Base-by-base conservation (phyloP, 2,888 invertebrate genomes). In the Cheilosia impressa region DNA sequence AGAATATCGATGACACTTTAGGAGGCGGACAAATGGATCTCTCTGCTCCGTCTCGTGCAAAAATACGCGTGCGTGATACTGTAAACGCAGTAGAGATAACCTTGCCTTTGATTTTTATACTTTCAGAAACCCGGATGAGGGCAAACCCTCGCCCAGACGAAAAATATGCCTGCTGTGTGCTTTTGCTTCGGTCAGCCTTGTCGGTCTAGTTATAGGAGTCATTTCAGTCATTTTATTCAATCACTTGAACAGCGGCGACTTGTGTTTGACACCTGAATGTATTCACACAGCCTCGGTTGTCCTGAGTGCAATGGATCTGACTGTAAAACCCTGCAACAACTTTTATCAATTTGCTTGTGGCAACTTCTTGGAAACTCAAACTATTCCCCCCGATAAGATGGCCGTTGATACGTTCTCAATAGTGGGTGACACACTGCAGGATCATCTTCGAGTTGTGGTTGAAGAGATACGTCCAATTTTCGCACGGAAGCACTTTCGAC, bases 281-380 rank as follows among this genome's bases (percentile, higher is more conserved):
- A 94, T 97, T 68, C 95, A 96, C 90, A 95, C 92, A 92, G 96
- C 96, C 2, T 94, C 95, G 3, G 93, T 93, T 62, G 93, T 96
- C 22, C 90, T 96, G 69, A 93, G 94, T 78, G 94, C 94, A 89
- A 95, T 96, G 94, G 95, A 96, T 88, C 89, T 91, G 2, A 91
- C 92, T 2, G 94, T 95, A 0, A 95, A 96, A 85, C 96, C 96
- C 0, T 96, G 96, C 89, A 95, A 96, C 88, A 95, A 96, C 90
- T 96, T 96, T 91, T 96, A 96, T 90, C 93, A 95, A 88, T 96
- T 96, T 89, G 94, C 96, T 4, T 96, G 96, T 89, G 96, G 96
- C 5, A 94, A 93, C 60, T 96, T 96, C 90, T 90, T 96, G 4
- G 94, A 94, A 87, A 93, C 93, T 24, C 95, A 95, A 4, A 93